phyloP scores from a whole-genome alignment of 1,140 invertebrate species.

The Colletes gigas region DNA sequence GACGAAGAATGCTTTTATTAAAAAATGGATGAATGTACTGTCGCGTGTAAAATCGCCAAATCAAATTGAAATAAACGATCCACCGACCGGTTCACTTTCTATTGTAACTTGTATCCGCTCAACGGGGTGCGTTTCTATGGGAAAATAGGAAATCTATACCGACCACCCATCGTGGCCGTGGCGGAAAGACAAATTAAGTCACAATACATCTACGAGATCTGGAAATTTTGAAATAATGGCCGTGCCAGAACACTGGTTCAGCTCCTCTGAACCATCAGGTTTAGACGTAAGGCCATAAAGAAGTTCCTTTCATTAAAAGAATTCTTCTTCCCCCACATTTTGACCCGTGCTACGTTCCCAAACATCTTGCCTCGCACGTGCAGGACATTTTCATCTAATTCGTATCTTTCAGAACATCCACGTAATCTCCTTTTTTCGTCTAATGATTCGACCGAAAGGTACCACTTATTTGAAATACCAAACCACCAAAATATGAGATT shows the following conservation, averaged over 20 bases:
- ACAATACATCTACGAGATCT: conserved; percentile 69
- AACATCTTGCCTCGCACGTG: conserved; percentile 32
- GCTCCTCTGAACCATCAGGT: conserved; percentile 59
- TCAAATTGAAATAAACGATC: conserved; percentile 40
- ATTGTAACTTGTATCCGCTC: conserved; percentile 39
- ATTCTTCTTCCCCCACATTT: conserved; percentile 25
- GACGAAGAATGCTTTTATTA: too few species aligned
- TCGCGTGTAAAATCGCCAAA: background rate
- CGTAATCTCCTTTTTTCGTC: background rate
- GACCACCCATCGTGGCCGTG: conserved; percentile 68
- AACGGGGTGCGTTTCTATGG: conserved; percentile 53
- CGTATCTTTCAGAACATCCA: background rate
- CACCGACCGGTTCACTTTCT: background rate
- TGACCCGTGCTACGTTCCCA: conserved; percentile 51
- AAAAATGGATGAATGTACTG: background rate
- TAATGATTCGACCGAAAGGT: too few species aligned
- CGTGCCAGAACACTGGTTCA: conserved; percentile 35
- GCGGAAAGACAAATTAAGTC: conserved; percentile 63
- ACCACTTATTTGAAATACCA: too few species aligned
- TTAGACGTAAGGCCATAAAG: conserved; percentile 31
- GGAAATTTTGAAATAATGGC: conserved; percentile 68
- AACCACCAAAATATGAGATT: too few species aligned
- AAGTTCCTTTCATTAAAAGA: conserved; percentile 50
- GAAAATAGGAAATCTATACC: conserved; percentile 47
- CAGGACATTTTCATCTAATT: background rate